phyloP scores from a whole-genome alignment of 2,888 invertebrate species.

The Drosophila prolongata region DNA sequence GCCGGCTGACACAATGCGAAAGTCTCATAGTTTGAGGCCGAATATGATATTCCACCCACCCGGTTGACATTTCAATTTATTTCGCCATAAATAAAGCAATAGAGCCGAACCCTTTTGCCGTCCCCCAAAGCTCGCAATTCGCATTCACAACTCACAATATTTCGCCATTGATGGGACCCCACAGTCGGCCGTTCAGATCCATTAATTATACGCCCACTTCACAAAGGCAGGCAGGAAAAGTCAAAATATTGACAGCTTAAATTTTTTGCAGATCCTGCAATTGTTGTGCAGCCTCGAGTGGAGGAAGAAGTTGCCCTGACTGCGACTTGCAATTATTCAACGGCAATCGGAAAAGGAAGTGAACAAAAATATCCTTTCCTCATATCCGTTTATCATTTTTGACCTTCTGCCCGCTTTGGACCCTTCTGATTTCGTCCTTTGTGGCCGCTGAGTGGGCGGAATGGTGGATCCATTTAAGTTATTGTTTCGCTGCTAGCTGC shows the following conservation, averaged over 20 bases:
- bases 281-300: constrained; percentile 42
- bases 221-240: constrained; percentile 74
- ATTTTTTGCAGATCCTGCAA: constrained; percentile 57
- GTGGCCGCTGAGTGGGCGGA: constrained; percentile 22
- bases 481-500: constrained; percentile 57
- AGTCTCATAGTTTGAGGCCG: constrained; percentile 67
- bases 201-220: constrained; percentile 82
- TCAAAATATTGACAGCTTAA: constrained; percentile 82
- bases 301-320: constrained; percentile 18
- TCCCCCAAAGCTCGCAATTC: constrained; percentile 51
- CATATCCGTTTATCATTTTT: constrained; percentile 83
- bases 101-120: constrained; percentile 57
- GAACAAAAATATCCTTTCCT: constrained; percentile 71
- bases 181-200: constrained; percentile 44
- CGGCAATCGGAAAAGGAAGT: constrained; percentile 62
- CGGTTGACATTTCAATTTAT: constrained; percentile 81
- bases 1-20: constrained; percentile 60
- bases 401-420: constrained; percentile 75
- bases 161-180: constrained; percentile 64
- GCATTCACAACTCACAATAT: constrained; percentile 60
- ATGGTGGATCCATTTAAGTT: constrained; percentile 61
- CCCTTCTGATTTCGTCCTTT: constrained; percentile 31
- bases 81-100: constrained; percentile 76
- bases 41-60: constrained; percentile 75
- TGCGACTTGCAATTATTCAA: constrained; percentile 77